phyloP scores from a whole-genome alignment of 2,797 vertebrate genomes.

The Danio choprae region DNA sequence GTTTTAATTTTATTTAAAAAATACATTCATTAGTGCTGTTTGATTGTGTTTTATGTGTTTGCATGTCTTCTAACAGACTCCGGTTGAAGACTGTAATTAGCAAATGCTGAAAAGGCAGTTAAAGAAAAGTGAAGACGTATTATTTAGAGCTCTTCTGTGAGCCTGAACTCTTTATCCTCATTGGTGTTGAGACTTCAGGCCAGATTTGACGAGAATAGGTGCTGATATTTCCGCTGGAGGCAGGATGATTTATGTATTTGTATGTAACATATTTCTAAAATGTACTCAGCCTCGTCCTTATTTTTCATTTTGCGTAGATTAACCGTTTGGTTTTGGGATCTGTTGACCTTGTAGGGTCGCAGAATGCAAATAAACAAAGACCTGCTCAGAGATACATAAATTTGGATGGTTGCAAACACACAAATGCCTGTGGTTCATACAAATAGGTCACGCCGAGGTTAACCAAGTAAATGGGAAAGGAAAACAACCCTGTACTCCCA shows the following conservation, averaged over 20 bases:
- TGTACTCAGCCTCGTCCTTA: not conserved
- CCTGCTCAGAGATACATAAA: not conserved
- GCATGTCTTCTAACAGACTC: constrained; percentile 60
- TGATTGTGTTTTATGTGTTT: constrained; percentile 57
- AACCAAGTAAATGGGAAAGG: constrained; percentile 25
- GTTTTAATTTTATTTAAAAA: constrained; percentile 37
- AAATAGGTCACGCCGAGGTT: constrained; percentile 28
- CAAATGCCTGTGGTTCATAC: constrained; percentile 7
- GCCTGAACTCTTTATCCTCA: constrained; percentile 52
- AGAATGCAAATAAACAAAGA: constrained; percentile 10
- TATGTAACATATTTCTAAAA: not conserved
- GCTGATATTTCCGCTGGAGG: constrained; percentile 50
- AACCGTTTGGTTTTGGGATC: not conserved
- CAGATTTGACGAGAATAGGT: constrained; percentile 60
- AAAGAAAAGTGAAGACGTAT: constrained; percentile 69
- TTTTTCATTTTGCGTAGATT: constrained; percentile 16
- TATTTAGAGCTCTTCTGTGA: constrained; percentile 64
- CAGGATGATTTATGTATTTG: constrained; percentile 50
- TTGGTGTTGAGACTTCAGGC: constrained; percentile 61
- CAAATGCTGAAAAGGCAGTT: constrained; percentile 69
- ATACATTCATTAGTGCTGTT: constrained; percentile 70
- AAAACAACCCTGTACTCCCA: constrained; percentile 40
- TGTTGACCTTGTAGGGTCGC: not conserved
- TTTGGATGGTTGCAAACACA: not conserved
- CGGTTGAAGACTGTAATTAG: constrained; percentile 75